These are phyloP conservation scores for Lytechinus pictus DNA, from an alignment of 35 echinoderm and acorn worm species.

Conservation along the genomic window DNA sequence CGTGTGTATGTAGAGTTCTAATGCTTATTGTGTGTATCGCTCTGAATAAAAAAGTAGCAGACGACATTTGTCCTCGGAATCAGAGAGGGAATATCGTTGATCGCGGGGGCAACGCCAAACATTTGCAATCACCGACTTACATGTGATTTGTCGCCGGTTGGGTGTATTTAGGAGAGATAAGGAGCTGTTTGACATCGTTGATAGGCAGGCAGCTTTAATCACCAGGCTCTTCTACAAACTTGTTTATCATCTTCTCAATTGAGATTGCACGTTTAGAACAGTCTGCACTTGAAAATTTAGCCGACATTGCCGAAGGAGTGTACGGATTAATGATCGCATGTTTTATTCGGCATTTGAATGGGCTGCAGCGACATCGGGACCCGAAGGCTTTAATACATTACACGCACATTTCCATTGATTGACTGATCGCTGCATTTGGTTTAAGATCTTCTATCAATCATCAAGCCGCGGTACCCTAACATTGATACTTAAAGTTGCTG, in stretches of 20 bases:
- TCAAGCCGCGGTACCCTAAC: background rate
- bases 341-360: background rate
- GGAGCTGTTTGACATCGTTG: background rate
- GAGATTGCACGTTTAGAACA: background rate
- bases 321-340: background rate
- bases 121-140: background rate
- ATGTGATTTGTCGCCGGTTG: background rate
- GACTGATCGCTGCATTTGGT: background rate
- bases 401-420: background rate
- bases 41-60: background rate
- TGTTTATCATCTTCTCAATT: background rate
- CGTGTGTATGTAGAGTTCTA: background rate
- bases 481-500: background rate
- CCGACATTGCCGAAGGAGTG: background rate
- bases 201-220: background rate
- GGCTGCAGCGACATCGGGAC: background rate
- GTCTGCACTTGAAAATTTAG: background rate
- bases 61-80: slow-evolving; percentile 9
- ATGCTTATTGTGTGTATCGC: background rate
- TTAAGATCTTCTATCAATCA: background rate
- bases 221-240: background rate
- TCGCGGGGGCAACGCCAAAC: background rate
- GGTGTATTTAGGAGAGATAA: background rate
- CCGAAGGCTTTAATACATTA: background rate
- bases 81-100: background rate